Conservation (phyloP, 1,140 invertebrate genomes). For the Tetramorium simillimum region DNA sequence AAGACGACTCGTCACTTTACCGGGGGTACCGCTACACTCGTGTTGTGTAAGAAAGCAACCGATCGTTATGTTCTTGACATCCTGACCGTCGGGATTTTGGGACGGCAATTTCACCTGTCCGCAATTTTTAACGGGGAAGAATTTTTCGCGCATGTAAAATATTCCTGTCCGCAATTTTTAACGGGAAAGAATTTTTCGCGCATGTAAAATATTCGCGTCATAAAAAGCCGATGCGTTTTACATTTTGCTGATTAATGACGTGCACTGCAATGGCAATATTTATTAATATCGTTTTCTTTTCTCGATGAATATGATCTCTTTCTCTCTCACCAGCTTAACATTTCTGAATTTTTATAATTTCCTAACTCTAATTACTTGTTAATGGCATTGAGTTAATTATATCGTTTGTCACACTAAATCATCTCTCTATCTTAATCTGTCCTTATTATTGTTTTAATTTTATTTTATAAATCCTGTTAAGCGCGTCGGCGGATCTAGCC, state of each 20-base stretch:
- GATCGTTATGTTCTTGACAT: background rate
- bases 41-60: slow-evolving; percentile 5
- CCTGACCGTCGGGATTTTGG: slow-evolving; percentile 19
- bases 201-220: background rate
- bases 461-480: background rate
- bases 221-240: background rate
- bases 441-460: background rate
- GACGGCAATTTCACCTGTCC: background rate
- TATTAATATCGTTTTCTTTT: background rate
- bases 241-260: background rate
- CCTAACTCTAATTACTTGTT: background rate
- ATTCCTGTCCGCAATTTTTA: slow-evolving; percentile 1
- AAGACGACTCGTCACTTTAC: background rate
- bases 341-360: background rate
- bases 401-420: background rate
- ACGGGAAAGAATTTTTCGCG: background rate
- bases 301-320: background rate
- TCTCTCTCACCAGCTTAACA: background rate
- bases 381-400: background rate
- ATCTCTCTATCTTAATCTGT: background rate
- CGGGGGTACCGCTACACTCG: background rate
- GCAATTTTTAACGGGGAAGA: slow-evolving; percentile 6
- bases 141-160: background rate
- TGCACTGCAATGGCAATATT: too few species aligned
- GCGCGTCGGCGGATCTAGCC: background rate